A percentile compares a stretch with the other conserved stretches of the same genome.
phyloP scores from a whole-genome alignment of 1,140 invertebrate species.

The Phthorimaea operculella region DNA sequence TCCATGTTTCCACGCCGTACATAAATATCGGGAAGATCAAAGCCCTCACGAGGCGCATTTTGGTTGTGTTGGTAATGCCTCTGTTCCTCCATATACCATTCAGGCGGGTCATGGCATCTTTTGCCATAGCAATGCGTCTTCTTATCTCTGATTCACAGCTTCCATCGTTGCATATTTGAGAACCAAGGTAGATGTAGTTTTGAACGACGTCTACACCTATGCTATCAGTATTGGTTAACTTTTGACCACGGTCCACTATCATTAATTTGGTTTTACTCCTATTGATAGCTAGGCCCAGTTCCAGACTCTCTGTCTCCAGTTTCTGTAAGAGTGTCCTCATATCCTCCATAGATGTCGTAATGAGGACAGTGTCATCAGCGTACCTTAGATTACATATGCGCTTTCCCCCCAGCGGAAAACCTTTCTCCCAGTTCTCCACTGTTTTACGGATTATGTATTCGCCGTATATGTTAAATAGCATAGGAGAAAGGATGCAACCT shows the following conservation, averaged over 20 bases:
- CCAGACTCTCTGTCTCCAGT: neutral
- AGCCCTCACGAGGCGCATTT: no score
- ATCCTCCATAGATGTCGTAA: neutral
- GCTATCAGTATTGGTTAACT: no score
- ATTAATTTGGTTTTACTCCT: slow-evolving; percentile 3
- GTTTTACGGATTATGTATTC: slow-evolving; percentile 6
- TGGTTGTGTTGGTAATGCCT: no score
- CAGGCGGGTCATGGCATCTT: no score
- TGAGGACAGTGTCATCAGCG: neutral
- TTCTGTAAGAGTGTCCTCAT: neutral
- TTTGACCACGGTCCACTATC: neutral
- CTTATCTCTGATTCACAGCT: no score
- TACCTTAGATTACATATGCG: neutral
- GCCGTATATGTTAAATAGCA: slow-evolving; percentile 8
- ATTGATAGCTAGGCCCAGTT: slow-evolving; percentile 1
- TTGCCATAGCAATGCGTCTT: no score
- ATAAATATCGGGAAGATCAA: no score
- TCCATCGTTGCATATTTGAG: no score
- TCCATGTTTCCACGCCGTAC: no score
- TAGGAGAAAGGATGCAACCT: slow-evolving; percentile 5
- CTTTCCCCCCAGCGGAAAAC: slow-evolving; percentile 2
- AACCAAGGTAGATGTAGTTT: no score
- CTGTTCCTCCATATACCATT: no score
- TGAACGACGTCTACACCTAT: no score
- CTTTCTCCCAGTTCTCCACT: neutral